Evolutionary conservation across 2,113 vertebrate genomes (phyloP).

Genomic region (Rhinichthys klamathensis): DNA sequence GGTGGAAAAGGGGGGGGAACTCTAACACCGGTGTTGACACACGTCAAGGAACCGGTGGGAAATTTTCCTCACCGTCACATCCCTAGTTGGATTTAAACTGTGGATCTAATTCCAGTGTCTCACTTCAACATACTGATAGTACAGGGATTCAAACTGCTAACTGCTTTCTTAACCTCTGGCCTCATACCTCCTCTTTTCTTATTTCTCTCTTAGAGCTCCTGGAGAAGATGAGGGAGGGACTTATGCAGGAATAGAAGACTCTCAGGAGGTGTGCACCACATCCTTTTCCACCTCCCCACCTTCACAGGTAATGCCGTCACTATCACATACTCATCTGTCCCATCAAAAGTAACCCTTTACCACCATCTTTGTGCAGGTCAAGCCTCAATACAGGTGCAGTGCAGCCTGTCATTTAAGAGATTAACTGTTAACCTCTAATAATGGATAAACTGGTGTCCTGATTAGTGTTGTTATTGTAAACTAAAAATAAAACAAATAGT

Average conservation of each 20-base stretch:
- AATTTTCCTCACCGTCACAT: too few species aligned
- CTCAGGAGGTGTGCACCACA: constrained; percentile 96
- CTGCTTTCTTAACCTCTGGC: not conserved
- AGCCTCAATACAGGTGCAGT: not conserved
- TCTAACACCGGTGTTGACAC: too few species aligned
- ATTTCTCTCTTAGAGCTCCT: constrained; percentile 67
- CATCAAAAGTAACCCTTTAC: not conserved
- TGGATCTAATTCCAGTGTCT: not conserved
- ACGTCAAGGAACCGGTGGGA: too few species aligned
- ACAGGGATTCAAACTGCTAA: not conserved
- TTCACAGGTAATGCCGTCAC: constrained; percentile 82
- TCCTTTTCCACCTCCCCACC: constrained; percentile 99
- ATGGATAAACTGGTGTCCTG: not conserved
- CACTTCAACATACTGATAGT: not conserved
- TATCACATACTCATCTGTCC: not conserved
- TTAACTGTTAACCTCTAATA: not conserved
- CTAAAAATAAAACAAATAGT: not conserved
- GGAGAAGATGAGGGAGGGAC: constrained; percentile 83
- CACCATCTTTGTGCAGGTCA: not conserved
- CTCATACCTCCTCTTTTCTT: not conserved
- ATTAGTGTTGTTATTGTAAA: not conserved
- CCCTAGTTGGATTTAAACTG: not conserved
- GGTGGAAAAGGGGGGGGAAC: too few species aligned
- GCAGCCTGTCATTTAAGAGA: not conserved
- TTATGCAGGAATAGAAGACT: constrained; percentile 90